phyloP scores from a whole-genome alignment of 2,888 invertebrate genomes.

The Dorcus hopei region DNA sequence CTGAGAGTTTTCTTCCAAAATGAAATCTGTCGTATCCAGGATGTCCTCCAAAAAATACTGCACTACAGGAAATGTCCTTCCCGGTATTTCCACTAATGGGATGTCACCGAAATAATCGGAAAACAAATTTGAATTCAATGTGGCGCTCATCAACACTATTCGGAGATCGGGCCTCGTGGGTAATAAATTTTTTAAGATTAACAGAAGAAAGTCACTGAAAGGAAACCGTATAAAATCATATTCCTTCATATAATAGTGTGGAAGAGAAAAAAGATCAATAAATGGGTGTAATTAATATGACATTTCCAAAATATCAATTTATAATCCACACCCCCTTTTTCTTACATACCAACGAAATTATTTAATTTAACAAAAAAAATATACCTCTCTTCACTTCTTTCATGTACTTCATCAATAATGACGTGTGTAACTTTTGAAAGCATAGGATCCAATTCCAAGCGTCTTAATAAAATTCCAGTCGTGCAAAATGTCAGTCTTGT shows the following conservation, averaged over 20 bases:
- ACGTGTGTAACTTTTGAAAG: constrained; percentile 78
- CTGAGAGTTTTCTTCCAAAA: constrained; percentile 60
- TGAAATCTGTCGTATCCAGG: constrained; percentile 61
- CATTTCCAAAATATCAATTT: neutral
- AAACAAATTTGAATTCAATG: constrained; percentile 81
- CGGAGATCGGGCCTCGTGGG: constrained; percentile 71
- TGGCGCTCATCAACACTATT: constrained; percentile 91
- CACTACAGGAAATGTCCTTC: constrained; percentile 79
- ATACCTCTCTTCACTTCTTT: constrained; percentile 80
- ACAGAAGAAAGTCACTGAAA: constrained; percentile 77
- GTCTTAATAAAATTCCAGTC: constrained; percentile 83
- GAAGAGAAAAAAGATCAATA: too few relatives aligned
- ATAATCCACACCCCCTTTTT: neutral
- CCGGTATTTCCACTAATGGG: constrained; percentile 79
- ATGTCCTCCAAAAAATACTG: constrained; percentile 81
- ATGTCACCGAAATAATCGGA: constrained; percentile 77
- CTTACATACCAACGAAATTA: neutral
- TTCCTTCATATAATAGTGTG: neutral
- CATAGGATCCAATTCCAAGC: constrained; percentile 75
- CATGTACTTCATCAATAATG: constrained; percentile 90
- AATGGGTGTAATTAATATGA: too few relatives aligned
- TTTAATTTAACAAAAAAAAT: constrained; percentile 16
- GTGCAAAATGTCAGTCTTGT: constrained; percentile 91
- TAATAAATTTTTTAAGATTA: constrained; percentile 76
- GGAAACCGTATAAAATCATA: neutral